phyloP scores from a whole-genome alignment of 2,113 vertebrate genomes.

The Echinops telfairi region DNA sequence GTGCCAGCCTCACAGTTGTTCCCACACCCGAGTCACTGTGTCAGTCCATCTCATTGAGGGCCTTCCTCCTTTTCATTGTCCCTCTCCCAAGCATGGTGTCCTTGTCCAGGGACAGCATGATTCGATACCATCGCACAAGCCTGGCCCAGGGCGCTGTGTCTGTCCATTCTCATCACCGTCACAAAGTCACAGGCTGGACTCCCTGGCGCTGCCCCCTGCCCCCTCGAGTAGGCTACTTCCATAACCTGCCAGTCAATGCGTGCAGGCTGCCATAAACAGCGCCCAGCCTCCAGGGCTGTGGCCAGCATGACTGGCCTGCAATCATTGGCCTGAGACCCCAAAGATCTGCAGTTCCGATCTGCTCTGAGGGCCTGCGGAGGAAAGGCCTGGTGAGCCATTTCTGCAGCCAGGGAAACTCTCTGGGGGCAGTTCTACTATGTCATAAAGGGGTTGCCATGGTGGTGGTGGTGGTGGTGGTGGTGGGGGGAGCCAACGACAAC shows the following conservation, averaged over 20 bases:
- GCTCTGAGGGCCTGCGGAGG: background rate
- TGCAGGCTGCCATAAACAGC: background rate
- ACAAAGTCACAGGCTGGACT: background rate
- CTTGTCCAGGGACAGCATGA: too few relatives aligned
- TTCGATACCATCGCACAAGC: rapidly evolving
- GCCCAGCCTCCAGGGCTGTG: background rate
- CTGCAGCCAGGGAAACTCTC: background rate
- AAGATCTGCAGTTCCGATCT: background rate
- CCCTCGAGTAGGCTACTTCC: rapidly evolving
- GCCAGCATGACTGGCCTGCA: background rate
- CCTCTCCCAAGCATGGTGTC: too few relatives aligned
- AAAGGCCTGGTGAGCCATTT: background rate
- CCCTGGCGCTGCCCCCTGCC: rapidly evolving
- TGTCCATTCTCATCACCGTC: background rate
- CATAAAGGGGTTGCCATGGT: background rate
- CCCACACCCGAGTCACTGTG: too few relatives aligned
- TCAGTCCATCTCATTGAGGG: too few relatives aligned
- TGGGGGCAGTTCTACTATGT: background rate
- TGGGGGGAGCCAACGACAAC: background rate
- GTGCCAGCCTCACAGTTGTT: too few relatives aligned
- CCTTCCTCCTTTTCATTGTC: too few relatives aligned
- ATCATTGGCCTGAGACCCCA: background rate
- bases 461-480: too few relatives aligned
- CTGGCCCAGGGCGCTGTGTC: background rate
- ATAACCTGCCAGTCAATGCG: background rate